Evolutionary conservation across 92 coral and sea anemone species (phyloP).

Genomic region (Palythoa caribaeorum): DNA sequence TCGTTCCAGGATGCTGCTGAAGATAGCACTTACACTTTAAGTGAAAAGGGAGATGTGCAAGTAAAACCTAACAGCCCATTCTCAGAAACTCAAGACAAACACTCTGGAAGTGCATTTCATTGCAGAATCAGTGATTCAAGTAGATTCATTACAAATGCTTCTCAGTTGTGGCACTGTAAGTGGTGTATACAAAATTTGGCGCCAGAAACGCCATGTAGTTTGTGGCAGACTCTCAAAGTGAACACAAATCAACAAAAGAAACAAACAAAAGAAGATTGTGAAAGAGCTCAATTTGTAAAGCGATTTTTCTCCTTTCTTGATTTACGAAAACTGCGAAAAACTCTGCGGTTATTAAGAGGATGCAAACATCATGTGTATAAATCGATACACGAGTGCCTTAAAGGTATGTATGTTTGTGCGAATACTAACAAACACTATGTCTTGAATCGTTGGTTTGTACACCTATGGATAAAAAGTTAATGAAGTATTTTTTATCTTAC

Average conservation of each 20-base stretch:
- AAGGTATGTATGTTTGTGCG: background rate
- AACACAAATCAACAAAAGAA: constrained; percentile 6
- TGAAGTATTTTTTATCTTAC: no score
- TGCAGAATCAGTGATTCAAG: background rate
- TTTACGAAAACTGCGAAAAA: constrained; percentile 15
- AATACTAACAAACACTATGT: no score
- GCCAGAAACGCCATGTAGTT: background rate
- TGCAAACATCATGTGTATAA: background rate
- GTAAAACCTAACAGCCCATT: background rate
- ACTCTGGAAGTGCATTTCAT: background rate
- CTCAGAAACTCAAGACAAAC: background rate
- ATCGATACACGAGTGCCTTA: background rate
- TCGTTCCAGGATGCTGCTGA: background rate
- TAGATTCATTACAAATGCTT: background rate
- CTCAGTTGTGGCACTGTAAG: background rate
- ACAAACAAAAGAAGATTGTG: constrained; percentile 1
- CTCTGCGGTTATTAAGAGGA: constrained; percentile 16
- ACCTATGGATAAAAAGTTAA: no score
- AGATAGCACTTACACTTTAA: background rate
- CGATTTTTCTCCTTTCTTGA: constrained; percentile 38
- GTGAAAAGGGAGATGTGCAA: background rate
- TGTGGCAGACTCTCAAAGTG: constrained; percentile 7
- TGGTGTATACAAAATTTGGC: background rate
- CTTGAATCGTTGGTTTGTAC: no score
- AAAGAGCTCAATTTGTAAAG: constrained; percentile 35